Percentiles rank a stretch among this genome's conserved stretches.
Evolutionary conservation across 2,888 invertebrate genomes (phyloP).

Genomic region (Pedicia rivosa): DNA sequence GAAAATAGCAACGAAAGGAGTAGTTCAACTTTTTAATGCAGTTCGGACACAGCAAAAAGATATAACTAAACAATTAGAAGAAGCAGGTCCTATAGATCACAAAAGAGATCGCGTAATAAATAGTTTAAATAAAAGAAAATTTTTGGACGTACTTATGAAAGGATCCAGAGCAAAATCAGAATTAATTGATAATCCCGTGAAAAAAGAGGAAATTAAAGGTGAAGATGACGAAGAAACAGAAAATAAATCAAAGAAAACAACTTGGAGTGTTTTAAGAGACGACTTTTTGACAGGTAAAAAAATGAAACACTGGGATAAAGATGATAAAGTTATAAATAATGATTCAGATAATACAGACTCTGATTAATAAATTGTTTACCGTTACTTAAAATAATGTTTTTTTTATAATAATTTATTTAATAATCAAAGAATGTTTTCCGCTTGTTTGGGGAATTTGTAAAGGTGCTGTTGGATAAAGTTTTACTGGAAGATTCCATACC

Average conservation of each 20-base stretch:
- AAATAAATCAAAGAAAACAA: conserved; percentile 15
- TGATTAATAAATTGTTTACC: background rate
- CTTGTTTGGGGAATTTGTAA: conserved; percentile 55
- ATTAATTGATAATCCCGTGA: conserved; percentile 31
- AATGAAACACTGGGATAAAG: conserved; percentile 84
- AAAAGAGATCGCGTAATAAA: conserved; percentile 62
- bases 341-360: conserved; percentile 7
- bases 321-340: conserved; percentile 20
- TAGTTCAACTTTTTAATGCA: conserved; percentile 85
- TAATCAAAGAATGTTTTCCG: conserved; percentile 9
- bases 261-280: conserved; percentile 37
- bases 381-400: no score
- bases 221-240: conserved; percentile 25
- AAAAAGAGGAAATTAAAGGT: conserved; percentile 33
- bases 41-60: conserved; percentile 73
- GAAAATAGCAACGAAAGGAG: conserved; percentile 82
- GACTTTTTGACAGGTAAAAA: conserved; percentile 83
- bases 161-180: conserved; percentile 37
- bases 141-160: conserved; percentile 66
- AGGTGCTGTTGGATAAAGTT: conserved; percentile 83
- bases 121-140: conserved; percentile 52
- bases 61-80: conserved; percentile 48
- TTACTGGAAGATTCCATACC: conserved; percentile 95
- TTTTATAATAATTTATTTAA: conserved; percentile 11
- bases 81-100: conserved; percentile 57